Percentiles rank a stretch among this genome's conserved stretches.
Evolutionary conservation across 2,888 invertebrate genomes (phyloP).

Genomic region (Agonum fuliginosum): DNA sequence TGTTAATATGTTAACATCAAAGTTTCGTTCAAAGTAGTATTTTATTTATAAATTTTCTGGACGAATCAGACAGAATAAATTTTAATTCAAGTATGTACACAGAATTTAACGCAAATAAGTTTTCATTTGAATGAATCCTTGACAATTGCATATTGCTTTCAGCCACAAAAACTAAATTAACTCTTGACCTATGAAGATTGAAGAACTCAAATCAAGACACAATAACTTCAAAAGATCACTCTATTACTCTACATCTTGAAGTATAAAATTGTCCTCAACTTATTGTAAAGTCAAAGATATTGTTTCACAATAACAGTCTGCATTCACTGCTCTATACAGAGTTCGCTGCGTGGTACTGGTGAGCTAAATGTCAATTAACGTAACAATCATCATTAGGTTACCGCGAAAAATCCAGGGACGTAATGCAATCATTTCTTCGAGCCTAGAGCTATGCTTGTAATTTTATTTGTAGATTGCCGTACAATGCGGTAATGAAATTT

Average conservation of each 20-base stretch:
- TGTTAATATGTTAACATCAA: no score
- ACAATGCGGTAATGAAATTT: background rate
- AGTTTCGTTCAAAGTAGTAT: no score
- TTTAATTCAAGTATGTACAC: no score
- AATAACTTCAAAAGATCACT: background rate
- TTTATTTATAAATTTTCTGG: no score
- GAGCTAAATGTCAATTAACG: conserved; percentile 55
- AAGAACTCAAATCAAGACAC: no score
- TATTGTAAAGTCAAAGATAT: conserved; percentile 7
- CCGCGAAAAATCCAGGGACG: conserved; percentile 40
- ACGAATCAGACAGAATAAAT: no score
- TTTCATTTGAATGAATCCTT: no score
- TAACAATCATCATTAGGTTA: conserved; percentile 51
- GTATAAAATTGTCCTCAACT: conserved; percentile 37
- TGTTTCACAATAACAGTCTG: conserved; percentile 45
- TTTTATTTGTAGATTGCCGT: background rate
- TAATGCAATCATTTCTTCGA: conserved; percentile 16
- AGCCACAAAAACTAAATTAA: conserved; percentile 34
- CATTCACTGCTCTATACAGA: conserved; percentile 41
- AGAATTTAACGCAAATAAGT: no score
- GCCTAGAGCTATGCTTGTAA: background rate
- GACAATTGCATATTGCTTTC: conserved; percentile 31
- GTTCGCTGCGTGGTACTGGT: conserved; percentile 34
- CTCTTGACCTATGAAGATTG: conserved; percentile 35
- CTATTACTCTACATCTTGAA: background rate